Percentiles rank a stretch among this genome's conserved stretches.
Conservation (phyloP, 2,797 vertebrate genomes). For the Peromyscus eremicus region DNA sequence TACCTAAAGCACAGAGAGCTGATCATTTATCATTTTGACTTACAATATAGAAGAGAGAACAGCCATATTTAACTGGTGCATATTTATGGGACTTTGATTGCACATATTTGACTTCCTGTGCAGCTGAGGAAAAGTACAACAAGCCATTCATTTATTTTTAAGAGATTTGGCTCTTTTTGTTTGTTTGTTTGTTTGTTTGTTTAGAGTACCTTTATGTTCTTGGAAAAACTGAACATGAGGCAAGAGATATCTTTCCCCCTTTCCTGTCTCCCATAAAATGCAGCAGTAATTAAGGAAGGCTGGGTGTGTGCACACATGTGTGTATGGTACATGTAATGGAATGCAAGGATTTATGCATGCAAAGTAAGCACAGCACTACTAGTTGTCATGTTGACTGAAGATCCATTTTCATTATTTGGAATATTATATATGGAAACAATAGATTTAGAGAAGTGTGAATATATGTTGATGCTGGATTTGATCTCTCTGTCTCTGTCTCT, state of each 20-base stretch:
- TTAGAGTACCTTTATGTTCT: background rate
- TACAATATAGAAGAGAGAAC: constrained; percentile 34
- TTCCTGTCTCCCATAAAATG: background rate
- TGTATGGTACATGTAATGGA: background rate
- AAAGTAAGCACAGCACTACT: no score
- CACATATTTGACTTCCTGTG: background rate
- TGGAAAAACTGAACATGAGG: background rate
- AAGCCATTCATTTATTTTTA: constrained; percentile 20
- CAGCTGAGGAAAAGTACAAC: background rate
- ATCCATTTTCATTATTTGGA: constrained; percentile 51
- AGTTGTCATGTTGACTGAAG: constrained; percentile 49
- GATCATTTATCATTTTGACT: constrained; percentile 68
- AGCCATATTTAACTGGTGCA: constrained; percentile 30
- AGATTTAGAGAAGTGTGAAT: constrained; percentile 61
- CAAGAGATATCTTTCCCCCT: background rate
- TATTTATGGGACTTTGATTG: background rate
- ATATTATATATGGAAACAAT: background rate
- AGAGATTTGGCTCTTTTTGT: background rate
- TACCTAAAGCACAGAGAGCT: constrained; percentile 21
- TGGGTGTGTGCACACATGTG: background rate
- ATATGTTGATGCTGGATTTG: background rate
- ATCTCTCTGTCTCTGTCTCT: no score
- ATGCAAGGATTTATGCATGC: background rate
- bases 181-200: background rate
- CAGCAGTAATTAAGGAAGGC: constrained; percentile 47